A percentile compares a stretch with the other conserved stretches of the same genome.
Evolutionary conservation across 1,140 invertebrate species (phyloP).

Genomic region (Trinorchestia longiramus): DNA sequence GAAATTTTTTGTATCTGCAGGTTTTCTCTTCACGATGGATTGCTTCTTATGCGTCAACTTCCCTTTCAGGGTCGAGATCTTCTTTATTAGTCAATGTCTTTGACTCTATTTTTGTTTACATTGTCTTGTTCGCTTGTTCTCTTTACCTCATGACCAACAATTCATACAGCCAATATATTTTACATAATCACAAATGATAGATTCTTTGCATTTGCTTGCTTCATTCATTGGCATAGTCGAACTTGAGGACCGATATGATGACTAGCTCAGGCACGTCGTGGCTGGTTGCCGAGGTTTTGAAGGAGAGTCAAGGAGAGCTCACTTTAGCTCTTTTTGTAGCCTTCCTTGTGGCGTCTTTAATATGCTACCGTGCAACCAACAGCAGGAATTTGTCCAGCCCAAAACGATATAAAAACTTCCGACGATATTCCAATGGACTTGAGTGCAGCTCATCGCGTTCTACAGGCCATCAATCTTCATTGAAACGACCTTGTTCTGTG

Average conservation of each 20-base stretch:
- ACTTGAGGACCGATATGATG: not conserved
- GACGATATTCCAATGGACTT: not conserved
- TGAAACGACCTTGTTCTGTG: not conserved
- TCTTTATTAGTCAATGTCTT: not conserved
- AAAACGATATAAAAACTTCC: not conserved
- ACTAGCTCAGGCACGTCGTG: not conserved
- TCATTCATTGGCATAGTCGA: not conserved
- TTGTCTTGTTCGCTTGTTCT: not conserved
- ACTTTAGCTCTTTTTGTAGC: not conserved
- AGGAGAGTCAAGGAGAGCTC: conserved; percentile 20
- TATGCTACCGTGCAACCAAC: not conserved
- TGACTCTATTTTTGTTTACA: not conserved
- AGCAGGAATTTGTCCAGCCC: not conserved
- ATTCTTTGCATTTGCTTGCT: not conserved
- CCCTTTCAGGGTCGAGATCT: not conserved
- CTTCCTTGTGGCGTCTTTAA: not conserved
- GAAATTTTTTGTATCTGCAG: not conserved
- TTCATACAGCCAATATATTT: not conserved
- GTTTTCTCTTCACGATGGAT: not conserved
- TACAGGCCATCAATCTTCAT: not conserved
- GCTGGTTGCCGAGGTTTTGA: not conserved
- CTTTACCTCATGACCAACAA: not conserved
- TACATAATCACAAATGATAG: not conserved
- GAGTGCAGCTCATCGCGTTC: not conserved
- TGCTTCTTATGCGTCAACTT: not conserved